A percentile compares a stretch with the other conserved stretches of the same genome.
Evolutionary conservation across 2,888 invertebrate species (phyloP).

Genomic region (Druceiella hillmani): DNA sequence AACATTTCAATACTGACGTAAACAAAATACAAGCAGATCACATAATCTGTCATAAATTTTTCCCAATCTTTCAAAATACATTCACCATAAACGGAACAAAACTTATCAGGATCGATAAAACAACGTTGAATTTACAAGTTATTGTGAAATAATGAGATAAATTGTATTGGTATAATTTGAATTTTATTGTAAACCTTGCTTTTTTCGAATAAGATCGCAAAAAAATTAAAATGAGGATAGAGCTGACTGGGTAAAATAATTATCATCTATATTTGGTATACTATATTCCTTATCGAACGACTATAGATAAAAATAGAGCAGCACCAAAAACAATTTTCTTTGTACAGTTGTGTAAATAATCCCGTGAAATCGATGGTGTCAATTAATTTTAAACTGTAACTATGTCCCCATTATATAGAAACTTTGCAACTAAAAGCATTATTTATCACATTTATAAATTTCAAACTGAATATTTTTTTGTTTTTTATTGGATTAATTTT

Average conservation of each 20-base stretch:
- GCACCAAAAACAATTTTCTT: neutral
- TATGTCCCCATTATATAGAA: too few relatives aligned
- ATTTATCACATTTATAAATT: too few relatives aligned
- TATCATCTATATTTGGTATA: neutral
- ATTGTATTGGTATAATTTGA: neutral
- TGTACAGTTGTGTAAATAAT: too few relatives aligned
- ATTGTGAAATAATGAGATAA: neutral
- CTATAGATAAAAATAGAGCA: neutral
- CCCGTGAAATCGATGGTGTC: too few relatives aligned
- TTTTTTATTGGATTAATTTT: too few relatives aligned
- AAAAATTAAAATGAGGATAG: neutral
- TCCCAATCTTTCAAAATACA: slow-evolving; percentile 10
- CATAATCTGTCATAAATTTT: slow-evolving; percentile 9
- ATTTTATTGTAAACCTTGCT: neutral
- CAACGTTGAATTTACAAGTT: slow-evolving; percentile 4
- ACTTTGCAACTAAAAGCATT: too few relatives aligned
- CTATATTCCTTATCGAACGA: neutral
- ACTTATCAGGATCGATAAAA: slow-evolving; percentile 9
- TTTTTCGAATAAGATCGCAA: neutral
- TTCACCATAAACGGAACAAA: slow-evolving; percentile 6
- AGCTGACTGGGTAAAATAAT: neutral
- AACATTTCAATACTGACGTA: slow-evolving; percentile 11
- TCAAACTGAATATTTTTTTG: too few relatives aligned
- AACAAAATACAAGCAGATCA: slow-evolving; percentile 7
- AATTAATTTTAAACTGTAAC: too few relatives aligned